phyloP scores from a whole-genome alignment of 2,888 invertebrate genomes.

The Cataglyphis albicans region DNA sequence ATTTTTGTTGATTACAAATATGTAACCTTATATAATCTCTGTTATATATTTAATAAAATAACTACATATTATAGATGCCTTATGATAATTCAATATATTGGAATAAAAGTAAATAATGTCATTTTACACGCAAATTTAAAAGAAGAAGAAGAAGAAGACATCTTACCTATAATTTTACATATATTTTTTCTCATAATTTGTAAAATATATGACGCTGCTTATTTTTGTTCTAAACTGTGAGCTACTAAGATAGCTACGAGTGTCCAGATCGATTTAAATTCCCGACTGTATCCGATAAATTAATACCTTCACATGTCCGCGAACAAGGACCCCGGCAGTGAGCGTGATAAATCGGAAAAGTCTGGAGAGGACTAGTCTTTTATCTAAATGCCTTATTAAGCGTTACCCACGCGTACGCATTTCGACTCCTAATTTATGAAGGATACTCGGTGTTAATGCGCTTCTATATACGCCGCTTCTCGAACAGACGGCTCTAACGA shows the following conservation, averaged over 20 bases:
- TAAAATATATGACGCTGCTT: background rate
- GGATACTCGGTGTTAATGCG: constrained; percentile 72
- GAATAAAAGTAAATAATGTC: background rate
- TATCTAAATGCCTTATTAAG: constrained; percentile 76
- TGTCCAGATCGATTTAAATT: constrained; percentile 18
- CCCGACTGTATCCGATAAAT: constrained; percentile 28
- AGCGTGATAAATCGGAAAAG: constrained; percentile 71
- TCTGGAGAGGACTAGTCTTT: constrained; percentile 52
- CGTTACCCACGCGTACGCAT: constrained; percentile 72
- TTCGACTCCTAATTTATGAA: constrained; percentile 73
- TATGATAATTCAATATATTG: background rate
- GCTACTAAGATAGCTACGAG: background rate
- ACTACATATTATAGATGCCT: background rate
- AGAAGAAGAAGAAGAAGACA: background rate
- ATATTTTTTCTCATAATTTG: background rate
- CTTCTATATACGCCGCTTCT: constrained; percentile 63
- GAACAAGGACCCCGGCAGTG: constrained; percentile 42
- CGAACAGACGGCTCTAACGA: constrained; percentile 65
- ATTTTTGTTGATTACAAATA: constrained; percentile 17
- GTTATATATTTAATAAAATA: background rate
- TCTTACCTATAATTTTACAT: background rate
- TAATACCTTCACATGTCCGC: constrained; percentile 51
- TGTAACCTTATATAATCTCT: background rate
- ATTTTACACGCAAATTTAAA: background rate
- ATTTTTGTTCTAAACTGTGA: background rate